Evolutionary conservation across 2,888 invertebrate genomes (phyloP).

Genomic region (Ecdyonurus torrentis): DNA sequence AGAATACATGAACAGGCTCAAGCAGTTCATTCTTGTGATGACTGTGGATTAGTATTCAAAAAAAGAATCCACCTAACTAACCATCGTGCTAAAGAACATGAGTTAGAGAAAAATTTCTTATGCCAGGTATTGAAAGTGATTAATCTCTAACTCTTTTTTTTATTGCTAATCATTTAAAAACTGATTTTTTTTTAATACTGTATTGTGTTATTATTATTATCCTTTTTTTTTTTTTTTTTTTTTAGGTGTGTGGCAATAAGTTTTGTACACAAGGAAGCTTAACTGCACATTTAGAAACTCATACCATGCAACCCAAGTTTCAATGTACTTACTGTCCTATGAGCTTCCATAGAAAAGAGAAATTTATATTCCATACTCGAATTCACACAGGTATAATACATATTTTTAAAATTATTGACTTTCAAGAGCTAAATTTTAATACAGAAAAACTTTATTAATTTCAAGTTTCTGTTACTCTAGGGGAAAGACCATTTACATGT

Average conservation of each 20-base stretch:
- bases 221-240: constrained; percentile 4
- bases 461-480: constrained; percentile 4
- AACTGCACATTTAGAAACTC: constrained; percentile 12
- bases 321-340: constrained; percentile 12
- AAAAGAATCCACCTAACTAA: constrained; percentile 14
- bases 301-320: constrained; percentile 12
- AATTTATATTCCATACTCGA: constrained; percentile 14
- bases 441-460: not conserved
- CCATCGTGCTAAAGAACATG: constrained; percentile 13
- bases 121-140: constrained; percentile 13
- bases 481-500: constrained; percentile 15
- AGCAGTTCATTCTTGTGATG: constrained; percentile 11
- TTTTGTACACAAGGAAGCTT: constrained; percentile 13
- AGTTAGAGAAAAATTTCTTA: constrained; percentile 13
- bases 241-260: constrained; percentile 15
- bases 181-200: not conserved
- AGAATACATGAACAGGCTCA: constrained; percentile 13
- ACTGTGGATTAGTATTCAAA: constrained; percentile 11
- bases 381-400: constrained; percentile 14
- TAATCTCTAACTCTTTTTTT: not conserved
- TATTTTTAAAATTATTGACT: not conserved
- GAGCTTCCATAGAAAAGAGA: constrained; percentile 14
- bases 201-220: not conserved
- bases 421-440: not conserved
- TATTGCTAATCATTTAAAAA: not conserved